Percentiles rank a stretch among this genome's conserved stretches.
Evolutionary conservation across 2,113 vertebrate genomes (phyloP).

Genomic region (Ginglymostoma cirratum): DNA sequence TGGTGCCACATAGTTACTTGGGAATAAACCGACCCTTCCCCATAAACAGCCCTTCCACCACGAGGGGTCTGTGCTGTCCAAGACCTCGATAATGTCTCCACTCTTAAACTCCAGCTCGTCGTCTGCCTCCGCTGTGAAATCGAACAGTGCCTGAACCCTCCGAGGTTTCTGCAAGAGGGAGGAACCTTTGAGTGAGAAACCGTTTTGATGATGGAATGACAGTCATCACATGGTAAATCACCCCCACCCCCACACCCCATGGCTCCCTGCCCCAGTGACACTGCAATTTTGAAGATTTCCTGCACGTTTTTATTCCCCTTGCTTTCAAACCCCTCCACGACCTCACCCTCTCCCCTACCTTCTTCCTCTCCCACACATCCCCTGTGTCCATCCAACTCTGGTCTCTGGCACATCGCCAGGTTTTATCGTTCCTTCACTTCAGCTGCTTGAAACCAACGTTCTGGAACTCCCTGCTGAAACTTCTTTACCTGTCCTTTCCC

Average conservation of each 20-base stretch:
- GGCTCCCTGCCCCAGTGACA: not conserved
- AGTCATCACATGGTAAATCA: not conserved
- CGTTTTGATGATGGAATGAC: not conserved
- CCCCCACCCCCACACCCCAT: not conserved
- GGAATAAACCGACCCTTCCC: constrained; percentile 76
- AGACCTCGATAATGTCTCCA: constrained; percentile 78
- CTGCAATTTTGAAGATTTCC: not conserved
- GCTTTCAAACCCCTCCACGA: too few species aligned
- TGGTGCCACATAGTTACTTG: constrained; percentile 74
- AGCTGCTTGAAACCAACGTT: too few species aligned
- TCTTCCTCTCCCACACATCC: too few species aligned
- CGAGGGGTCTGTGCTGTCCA: constrained; percentile 70
- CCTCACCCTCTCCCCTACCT: too few species aligned
- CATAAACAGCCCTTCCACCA: constrained; percentile 86
- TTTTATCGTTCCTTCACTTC: not conserved
- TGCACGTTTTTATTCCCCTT: not conserved
- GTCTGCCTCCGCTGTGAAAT: constrained; percentile 73
- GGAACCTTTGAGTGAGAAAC: not conserved
- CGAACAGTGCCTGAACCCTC: constrained; percentile 76
- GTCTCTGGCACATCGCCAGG: not conserved
- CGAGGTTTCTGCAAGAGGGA: constrained; percentile 46
- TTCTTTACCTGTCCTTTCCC: not conserved
- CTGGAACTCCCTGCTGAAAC: not conserved
- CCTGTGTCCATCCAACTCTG: too few species aligned
- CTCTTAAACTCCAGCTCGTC: constrained; percentile 79